Evolutionary conservation across 2,113 vertebrate species (phyloP), one percentile per base, ranked within the genome.

Genomic region (Otus sunia): DNA sequence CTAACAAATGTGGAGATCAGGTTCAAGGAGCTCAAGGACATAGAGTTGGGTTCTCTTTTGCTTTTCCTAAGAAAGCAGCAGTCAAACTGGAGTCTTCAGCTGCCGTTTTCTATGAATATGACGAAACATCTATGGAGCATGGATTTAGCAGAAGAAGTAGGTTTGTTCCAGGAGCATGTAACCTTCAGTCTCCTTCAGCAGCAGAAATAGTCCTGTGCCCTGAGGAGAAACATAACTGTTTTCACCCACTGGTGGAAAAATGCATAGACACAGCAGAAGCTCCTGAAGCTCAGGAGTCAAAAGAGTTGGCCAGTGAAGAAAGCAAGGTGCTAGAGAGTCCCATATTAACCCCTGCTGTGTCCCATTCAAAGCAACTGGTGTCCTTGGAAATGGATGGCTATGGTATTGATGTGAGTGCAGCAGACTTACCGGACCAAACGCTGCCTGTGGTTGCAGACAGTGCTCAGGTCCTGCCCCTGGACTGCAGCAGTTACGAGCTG

Each of bases 61-160:
- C 99, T 79, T 99, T 99, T 96, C 98, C 98, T 34, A 99, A 99
- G 98, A 99, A 98, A 97, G 98, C 98, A 15, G 97, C 95, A 0
- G 63, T 99, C 91, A 99, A 98, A 77, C 98, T 99, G 78, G 99
- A 99, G 94, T 98, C 98, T 37, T 99, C 99, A 13, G 99, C 99
- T 21, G 98, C 99, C 0, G 99, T 98, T 58, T 99, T 99, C 96
- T 99, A 98, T 32, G 99, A 99, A 79, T 97, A 97, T 17, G 99
- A 99, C 1, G 99, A 99, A 62, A 96, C 94, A 3, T 98, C 98
- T 34, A 23, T 43, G 58, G 97, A 97, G 62, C 98, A 97, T 3
- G 97, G 97, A 64, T 88, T 97, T 64, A 97, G 86, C 92, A 98
- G 98, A 69, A 98, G 97, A 97, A 98, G 98, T 52, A 97, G 98